Conservation (phyloP, 2,113 vertebrate genomes). For the Pelecanoides urinatrix region DNA sequence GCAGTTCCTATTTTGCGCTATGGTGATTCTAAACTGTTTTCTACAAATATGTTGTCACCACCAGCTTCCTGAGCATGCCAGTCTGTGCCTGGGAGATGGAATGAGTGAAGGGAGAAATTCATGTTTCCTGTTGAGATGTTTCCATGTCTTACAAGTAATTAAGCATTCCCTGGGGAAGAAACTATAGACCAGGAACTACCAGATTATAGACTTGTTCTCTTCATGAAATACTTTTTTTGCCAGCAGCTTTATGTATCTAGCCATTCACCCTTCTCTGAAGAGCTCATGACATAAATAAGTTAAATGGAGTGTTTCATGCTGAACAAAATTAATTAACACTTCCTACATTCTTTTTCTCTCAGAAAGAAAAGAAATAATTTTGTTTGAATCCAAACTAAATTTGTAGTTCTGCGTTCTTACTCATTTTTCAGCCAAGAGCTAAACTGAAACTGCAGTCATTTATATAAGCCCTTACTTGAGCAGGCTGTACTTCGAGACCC, state of each 20-base stretch:
- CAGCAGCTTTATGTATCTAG: neutral
- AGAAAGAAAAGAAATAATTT: neutral
- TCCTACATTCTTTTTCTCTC: neutral
- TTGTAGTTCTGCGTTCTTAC: neutral
- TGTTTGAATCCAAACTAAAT: neutral
- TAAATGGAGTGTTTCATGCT: neutral
- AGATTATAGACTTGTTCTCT: neutral
- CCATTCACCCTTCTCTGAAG: neutral
- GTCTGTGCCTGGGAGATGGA: neutral
- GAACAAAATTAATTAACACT: constrained; percentile 10
- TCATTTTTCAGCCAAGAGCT: neutral
- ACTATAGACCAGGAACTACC: neutral
- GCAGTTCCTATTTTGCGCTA: neutral
- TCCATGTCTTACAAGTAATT: neutral
- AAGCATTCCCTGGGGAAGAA: neutral
- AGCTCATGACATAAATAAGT: neutral
- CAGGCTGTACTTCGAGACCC: neutral
- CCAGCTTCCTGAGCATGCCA: neutral
- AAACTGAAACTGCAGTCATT: neutral
- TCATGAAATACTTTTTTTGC: neutral
- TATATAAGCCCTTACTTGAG: neutral
- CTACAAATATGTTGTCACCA: neutral
- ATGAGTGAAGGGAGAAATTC: neutral
- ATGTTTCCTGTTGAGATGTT: neutral
- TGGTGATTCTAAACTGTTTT: neutral